Base-by-base conservation (phyloP, 1,140 invertebrate genomes). In the Panagrolaimus sp. region DNA sequence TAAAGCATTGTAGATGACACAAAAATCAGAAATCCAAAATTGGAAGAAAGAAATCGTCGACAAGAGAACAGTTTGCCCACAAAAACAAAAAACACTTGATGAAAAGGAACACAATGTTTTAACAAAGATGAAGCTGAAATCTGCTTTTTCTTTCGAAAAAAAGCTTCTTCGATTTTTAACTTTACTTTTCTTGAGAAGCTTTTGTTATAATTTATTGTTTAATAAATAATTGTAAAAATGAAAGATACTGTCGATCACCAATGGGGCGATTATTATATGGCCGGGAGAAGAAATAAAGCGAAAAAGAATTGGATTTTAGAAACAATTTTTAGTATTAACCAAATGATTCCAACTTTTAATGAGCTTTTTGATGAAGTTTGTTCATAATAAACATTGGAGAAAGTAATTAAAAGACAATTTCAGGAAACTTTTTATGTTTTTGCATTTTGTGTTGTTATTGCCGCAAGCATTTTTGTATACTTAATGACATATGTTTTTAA, bases 351-450 rank as follows among this genome's bases (percentile, higher is more conserved):
- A 2, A 61, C 65, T 31, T 79, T 79, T 53, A 78, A 78, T 16
- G 77, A 79, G 38, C 9, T 79, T 7, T 79, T 79, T 62, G 77
- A 79, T 67, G 67, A 78, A 67, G 77, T 78, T 66, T 14, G 45
- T 64, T 63, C n/a, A n/a, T n/a, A n/a, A n/a, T n/a, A n/a, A n/a
- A n/a, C n/a, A n/a, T n/a, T n/a, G n/a, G n/a, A n/a, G n/a, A n/a
- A n/a, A n/a, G n/a, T n/a, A n/a, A n/a, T n/a, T n/a, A n/a, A n/a
- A n/a, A 23, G 38, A 11, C 1, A 44, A 66, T 70, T 73, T 27
- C 61, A 76, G 74, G 77, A 76, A 48, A 76, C 77, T 7, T 76
- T 76, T 42, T 76, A 76, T 66, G 65, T 75, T 14, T 79, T 78
- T 25, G 74, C 71, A 7, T 74, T 76, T 23, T 63, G 51, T 45